Evolutionary conservation across 2,888 invertebrate species (phyloP).

Genomic region (Loripinus fragilis): DNA sequence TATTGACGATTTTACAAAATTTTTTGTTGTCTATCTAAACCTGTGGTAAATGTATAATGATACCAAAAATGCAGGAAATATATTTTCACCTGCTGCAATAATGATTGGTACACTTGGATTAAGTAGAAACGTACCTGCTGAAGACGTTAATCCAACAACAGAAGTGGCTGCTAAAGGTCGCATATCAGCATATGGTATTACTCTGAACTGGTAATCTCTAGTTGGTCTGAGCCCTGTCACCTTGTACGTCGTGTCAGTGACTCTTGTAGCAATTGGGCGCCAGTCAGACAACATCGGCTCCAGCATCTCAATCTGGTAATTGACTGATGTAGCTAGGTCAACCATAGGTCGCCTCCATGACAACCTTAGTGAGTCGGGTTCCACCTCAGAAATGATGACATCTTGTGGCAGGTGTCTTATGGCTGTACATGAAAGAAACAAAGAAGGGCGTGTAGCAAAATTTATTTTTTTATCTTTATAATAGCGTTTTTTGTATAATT

Average conservation of each 20-base stretch:
- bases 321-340: constrained; percentile 60
- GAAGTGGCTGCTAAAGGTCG: constrained; percentile 98
- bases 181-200: constrained; percentile 97
- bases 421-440: too few species aligned
- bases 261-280: constrained; percentile 85
- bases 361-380: constrained; percentile 71
- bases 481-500: too few species aligned
- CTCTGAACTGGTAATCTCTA: constrained; percentile 96
- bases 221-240: constrained; percentile 72
- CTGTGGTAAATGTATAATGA: background rate
- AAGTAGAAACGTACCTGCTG: constrained; percentile 62
- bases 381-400: constrained; percentile 58
- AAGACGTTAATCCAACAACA: constrained; percentile 73
- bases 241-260: constrained; percentile 70
- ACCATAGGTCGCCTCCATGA: constrained; percentile 75
- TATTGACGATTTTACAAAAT: too few species aligned
- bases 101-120: too few species aligned
- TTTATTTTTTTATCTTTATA: too few species aligned
- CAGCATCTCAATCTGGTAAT: constrained; percentile 75
- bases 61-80: background rate
- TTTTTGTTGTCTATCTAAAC: too few species aligned
- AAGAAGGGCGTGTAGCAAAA: too few species aligned
- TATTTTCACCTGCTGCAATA: constrained; percentile 33
- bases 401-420: constrained; percentile 35
- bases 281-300: constrained; percentile 76